Evolutionary conservation across 2,888 invertebrate species (phyloP).

Genomic region (Nyleta sp.): DNA sequence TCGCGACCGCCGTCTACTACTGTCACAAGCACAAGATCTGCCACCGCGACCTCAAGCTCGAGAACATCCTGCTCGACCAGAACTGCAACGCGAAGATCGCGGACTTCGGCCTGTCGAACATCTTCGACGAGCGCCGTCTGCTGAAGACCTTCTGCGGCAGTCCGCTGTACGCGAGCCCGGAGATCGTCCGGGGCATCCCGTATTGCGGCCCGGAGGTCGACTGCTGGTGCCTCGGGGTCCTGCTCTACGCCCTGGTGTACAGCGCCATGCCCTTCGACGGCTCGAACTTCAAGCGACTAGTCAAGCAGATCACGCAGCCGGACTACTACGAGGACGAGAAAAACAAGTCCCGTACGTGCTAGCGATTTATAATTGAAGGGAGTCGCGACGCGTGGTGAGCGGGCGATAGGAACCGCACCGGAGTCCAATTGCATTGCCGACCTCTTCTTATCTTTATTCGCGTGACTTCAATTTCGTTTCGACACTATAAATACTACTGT

Average conservation of each 20-base stretch:
- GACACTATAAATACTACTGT: no score
- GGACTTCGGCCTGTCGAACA: slow-evolving; percentile 99
- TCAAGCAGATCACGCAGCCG: slow-evolving; percentile 98
- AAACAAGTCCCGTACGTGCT: slow-evolving; percentile 93
- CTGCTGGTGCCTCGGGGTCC: slow-evolving; percentile 97
- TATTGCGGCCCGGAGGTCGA: slow-evolving; percentile 99
- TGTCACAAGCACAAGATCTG: slow-evolving; percentile 99
- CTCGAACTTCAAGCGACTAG: slow-evolving; percentile 98
- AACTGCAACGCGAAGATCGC: slow-evolving; percentile 99
- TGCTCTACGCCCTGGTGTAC: slow-evolving; percentile 98
- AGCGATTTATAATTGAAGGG: no score
- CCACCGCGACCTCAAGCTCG: slow-evolving; percentile 97
- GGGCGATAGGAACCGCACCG: no score
- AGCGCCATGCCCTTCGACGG: slow-evolving; percentile 99
- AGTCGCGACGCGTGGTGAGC: no score
- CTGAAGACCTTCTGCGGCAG: slow-evolving; percentile 98
- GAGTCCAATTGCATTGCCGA: no score
- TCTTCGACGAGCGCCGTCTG: slow-evolving; percentile 94
- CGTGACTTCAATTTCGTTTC: no score
- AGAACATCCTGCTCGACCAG: slow-evolving; percentile 96
- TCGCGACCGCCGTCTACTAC: slow-evolving; percentile 98
- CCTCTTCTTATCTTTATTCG: no score
- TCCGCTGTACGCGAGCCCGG: slow-evolving; percentile 98
- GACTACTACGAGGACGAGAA: slow-evolving; percentile 98
- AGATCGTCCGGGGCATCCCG: slow-evolving; percentile 98